phyloP scores from a whole-genome alignment of 2,797 vertebrate species.

The Myotis findleyi region DNA sequence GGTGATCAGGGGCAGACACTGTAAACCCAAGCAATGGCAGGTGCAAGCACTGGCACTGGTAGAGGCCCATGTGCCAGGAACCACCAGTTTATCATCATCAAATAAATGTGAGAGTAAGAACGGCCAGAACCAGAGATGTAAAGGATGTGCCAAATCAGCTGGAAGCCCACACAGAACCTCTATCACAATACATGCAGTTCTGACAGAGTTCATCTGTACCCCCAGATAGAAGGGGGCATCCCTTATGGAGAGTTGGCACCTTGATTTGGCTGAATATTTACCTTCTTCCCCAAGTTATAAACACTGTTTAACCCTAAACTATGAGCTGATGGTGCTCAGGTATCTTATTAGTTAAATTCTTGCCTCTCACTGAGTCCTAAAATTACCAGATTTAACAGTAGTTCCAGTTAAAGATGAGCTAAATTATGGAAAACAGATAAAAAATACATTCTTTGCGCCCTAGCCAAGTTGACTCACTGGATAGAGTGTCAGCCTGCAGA shows the following conservation, averaged over 20 bases:
- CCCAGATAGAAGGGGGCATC: not conserved
- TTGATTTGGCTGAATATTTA: not conserved
- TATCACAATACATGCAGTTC: not conserved
- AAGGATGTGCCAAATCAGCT: not conserved
- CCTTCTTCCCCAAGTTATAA: not conserved
- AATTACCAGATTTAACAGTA: not conserved
- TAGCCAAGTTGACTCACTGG: too few relatives aligned
- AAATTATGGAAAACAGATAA: not conserved
- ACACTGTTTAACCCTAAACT: not conserved
- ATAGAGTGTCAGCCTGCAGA: too few relatives aligned
- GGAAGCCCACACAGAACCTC: not conserved
- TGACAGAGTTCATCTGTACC: not conserved
- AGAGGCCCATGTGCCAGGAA: not conserved
- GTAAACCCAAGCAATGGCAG: not conserved
- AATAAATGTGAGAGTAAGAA: not conserved
- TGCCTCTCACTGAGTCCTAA: not conserved
- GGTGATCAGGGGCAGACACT: not conserved
- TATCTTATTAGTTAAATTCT: constrained; percentile 1
- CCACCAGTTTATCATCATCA: not conserved
- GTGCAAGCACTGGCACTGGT: not conserved
- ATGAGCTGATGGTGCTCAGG: not conserved
- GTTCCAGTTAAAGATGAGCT: not conserved
- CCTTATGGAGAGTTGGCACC: not conserved
- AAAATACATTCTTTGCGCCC: not conserved
- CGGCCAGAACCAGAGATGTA: not conserved